Conservation (phyloP, 1,140 invertebrate species). For the Oppia nitens region DNA sequence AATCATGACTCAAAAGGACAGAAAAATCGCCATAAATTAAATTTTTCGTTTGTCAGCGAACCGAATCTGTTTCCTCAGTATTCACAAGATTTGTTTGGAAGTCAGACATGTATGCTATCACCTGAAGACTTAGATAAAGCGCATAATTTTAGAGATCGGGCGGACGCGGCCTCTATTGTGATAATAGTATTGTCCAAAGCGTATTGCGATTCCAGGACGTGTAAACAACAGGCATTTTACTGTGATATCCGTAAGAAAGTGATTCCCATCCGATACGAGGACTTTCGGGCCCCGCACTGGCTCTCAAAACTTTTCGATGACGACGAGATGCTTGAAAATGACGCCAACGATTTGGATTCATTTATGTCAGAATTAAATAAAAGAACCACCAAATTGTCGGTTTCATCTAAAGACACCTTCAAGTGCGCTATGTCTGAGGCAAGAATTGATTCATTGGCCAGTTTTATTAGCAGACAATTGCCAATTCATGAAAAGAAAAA, state of each 20-base stretch:
- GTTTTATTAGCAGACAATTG: neutral
- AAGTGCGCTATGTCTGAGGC: neutral
- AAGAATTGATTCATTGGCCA: neutral
- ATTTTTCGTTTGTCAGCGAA: conserved; percentile 14
- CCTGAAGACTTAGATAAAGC: conserved; percentile 20
- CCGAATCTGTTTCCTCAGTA: conserved; percentile 10
- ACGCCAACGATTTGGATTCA: neutral
- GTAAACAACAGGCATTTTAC: conserved; percentile 31
- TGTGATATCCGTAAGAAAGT: conserved; percentile 31
- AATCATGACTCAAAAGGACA: neutral
- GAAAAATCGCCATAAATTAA: conserved; percentile 5
- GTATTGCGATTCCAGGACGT: conserved; percentile 27
- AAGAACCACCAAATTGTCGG: neutral
- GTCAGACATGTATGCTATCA: conserved; percentile 1
- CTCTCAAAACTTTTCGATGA: conserved; percentile 19
- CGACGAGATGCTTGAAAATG: conserved; percentile 5
- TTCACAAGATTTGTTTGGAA: neutral
- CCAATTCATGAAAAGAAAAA: neutral
- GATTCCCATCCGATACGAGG: conserved; percentile 26
- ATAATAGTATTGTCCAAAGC: conserved; percentile 28
- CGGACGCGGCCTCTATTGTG: conserved; percentile 28
- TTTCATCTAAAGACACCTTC: neutral
- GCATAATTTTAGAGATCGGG: conserved; percentile 28
- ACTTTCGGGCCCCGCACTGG: conserved; percentile 19
- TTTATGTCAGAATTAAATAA: neutral